A percentile compares a stretch with the other conserved stretches of the same genome.
phyloP scores from a whole-genome alignment of 2,113 vertebrate species.

The Synchiropus splendidus region DNA sequence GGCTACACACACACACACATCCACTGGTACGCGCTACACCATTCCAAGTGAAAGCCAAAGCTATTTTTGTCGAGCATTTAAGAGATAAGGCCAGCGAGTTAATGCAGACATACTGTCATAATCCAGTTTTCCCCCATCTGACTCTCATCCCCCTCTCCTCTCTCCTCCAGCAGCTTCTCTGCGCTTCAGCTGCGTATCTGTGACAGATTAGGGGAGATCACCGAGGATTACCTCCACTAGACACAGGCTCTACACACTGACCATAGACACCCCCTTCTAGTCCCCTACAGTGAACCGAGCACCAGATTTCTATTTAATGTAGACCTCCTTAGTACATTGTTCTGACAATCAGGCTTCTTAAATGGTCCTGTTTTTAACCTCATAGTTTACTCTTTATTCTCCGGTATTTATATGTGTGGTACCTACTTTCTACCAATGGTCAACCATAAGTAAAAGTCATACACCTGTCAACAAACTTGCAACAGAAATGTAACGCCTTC shows the following conservation, averaged over 20 bases:
- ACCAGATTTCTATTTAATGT: no score
- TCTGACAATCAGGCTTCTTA: neutral
- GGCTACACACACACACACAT: neutral
- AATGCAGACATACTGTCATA: slow-evolving; percentile 63
- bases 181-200: slow-evolving; percentile 65
- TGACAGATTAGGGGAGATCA: slow-evolving; percentile 73
- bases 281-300: slow-evolving; percentile 6
- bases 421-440: no score
- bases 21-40: slow-evolving; percentile 8
- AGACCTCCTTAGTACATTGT: no score
- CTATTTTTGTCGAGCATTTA: slow-evolving; percentile 62
- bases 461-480: no score
- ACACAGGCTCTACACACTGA: slow-evolving; percentile 51
- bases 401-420: no score
- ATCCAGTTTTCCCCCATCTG: slow-evolving; percentile 50
- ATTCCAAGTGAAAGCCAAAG: slow-evolving; percentile 46
- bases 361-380: no score
- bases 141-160: slow-evolving; percentile 23
- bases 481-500: no score
- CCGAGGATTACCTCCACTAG: slow-evolving; percentile 66
- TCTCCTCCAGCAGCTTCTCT: slow-evolving; percentile 43
- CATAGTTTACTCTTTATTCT: no score
- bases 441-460: no score
- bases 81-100: slow-evolving; percentile 64
- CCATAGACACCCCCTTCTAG: slow-evolving; percentile 30